Evolutionary conservation across 1,140 invertebrate species (phyloP).

Genomic region (Octopus sinensis): DNA sequence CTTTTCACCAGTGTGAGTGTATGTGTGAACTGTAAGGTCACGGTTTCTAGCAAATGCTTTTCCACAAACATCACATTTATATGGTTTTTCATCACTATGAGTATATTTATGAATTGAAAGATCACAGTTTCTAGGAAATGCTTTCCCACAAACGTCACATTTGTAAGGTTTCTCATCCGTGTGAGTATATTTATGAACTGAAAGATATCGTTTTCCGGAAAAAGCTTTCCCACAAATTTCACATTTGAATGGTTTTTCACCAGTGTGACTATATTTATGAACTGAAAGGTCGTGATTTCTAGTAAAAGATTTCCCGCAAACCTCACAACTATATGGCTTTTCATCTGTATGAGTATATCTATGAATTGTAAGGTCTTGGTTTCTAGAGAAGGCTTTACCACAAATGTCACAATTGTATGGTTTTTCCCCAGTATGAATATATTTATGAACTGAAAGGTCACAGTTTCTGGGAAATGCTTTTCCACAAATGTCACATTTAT

Average conservation of each 20-base stretch:
- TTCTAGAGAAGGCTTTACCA: conserved; percentile 24
- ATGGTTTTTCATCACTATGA: conserved; percentile 60
- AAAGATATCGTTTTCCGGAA: background rate
- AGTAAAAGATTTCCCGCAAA: conserved; percentile 31
- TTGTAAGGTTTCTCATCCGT: conserved; percentile 57
- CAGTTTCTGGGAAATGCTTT: conserved; percentile 24
- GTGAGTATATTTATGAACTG: conserved; percentile 68
- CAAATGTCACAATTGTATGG: conserved; percentile 30
- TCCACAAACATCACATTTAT: conserved; percentile 34
- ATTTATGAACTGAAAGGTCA: conserved; percentile 27
- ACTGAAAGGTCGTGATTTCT: conserved; percentile 50
- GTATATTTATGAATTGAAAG: conserved; percentile 76
- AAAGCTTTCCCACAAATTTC: conserved; percentile 6
- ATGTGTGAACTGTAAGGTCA: conserved; percentile 30
- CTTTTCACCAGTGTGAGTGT: conserved; percentile 41
- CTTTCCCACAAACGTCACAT: conserved; percentile 59
- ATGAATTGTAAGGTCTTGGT: conserved; percentile 23
- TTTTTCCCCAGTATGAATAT: conserved; percentile 28
- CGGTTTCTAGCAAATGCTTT: conserved; percentile 28
- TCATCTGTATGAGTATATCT: conserved; percentile 28
- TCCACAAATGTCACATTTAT: conserved; percentile 35
- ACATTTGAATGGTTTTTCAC: conserved; percentile 42
- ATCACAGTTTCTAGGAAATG: conserved; percentile 66
- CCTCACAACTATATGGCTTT: conserved; percentile 28
- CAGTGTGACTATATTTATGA: conserved; percentile 69